Evolutionary conservation across 2,888 invertebrate genomes (phyloP).

Genomic region (Magallana nippona): DNA sequence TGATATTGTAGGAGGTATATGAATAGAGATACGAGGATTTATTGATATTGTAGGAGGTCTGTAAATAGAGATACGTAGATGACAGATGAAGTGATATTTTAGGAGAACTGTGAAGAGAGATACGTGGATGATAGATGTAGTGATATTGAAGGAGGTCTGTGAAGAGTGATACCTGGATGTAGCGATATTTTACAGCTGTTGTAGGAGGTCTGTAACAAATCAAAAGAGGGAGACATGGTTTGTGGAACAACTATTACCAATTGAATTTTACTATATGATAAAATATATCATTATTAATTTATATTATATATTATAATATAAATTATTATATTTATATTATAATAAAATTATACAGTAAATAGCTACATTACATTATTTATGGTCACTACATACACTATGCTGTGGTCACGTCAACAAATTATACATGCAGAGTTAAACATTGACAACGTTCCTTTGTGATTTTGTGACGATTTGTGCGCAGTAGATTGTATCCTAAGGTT

Average conservation of each 20-base stretch:
- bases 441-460: not conserved
- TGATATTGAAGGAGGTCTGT: not conserved
- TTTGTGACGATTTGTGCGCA: not conserved
- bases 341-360: too few relatives aligned
- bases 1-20: slow-evolving; percentile 43
- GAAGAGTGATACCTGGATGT: not conserved
- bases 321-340: too few relatives aligned
- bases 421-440: too few relatives aligned
- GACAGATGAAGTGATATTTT: slow-evolving; percentile 11
- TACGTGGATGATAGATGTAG: too few relatives aligned
- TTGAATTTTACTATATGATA: too few relatives aligned
- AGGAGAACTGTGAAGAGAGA: not conserved
- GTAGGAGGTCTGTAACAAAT: slow-evolving; percentile 36
- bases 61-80: not conserved
- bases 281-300: too few relatives aligned
- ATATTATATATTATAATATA: too few relatives aligned
- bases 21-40: not conserved
- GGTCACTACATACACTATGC: too few relatives aligned
- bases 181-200: slow-evolving; percentile 29
- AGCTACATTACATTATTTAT: too few relatives aligned
- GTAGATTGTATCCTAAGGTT: not conserved
- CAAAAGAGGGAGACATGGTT: not conserved
- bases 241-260: too few relatives aligned
- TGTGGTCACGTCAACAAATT: too few relatives aligned
- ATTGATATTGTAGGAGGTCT: not conserved